Evolutionary conservation across 2,888 invertebrate genomes (phyloP).

Genomic region (Brachynemurus nebulosus): DNA sequence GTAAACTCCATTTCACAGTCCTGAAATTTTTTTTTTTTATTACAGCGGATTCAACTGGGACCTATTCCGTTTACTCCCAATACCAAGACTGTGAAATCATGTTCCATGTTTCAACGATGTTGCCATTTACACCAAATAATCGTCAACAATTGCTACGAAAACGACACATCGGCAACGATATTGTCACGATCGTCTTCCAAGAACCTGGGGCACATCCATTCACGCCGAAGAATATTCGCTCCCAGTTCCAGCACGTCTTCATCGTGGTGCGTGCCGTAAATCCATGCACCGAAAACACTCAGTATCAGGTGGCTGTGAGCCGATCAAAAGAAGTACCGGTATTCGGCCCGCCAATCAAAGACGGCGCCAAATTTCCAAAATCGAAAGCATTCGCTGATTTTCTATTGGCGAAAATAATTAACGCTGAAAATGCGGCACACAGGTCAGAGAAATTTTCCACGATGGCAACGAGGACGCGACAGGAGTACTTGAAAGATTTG

Average conservation of each 20-base stretch:
- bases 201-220: constrained; percentile 87
- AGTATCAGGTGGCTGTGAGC: constrained; percentile 64
- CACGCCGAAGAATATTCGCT: constrained; percentile 85
- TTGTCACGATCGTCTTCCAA: constrained; percentile 91
- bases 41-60: constrained; percentile 80
- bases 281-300: constrained; percentile 82
- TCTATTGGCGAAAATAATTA: constrained; percentile 87
- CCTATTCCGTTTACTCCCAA: constrained; percentile 82
- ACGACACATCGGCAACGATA: constrained; percentile 95
- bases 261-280: constrained; percentile 79
- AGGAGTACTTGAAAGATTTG: constrained; percentile 90
- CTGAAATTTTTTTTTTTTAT: neutral
- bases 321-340: constrained; percentile 88
- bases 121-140: constrained; percentile 92
- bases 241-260: constrained; percentile 96
- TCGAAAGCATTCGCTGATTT: constrained; percentile 92
- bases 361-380: constrained; percentile 74
- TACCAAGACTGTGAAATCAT: constrained; percentile 89
- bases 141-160: constrained; percentile 87
- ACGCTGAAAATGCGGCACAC: constrained; percentile 94
- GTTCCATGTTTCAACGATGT: constrained; percentile 94
- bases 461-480: constrained; percentile 90
- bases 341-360: constrained; percentile 90
- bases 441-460: constrained; percentile 92
- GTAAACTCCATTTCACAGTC: too few relatives aligned